Conservation (phyloP, 2,113 vertebrate genomes). For the Chauna torquata region DNA sequence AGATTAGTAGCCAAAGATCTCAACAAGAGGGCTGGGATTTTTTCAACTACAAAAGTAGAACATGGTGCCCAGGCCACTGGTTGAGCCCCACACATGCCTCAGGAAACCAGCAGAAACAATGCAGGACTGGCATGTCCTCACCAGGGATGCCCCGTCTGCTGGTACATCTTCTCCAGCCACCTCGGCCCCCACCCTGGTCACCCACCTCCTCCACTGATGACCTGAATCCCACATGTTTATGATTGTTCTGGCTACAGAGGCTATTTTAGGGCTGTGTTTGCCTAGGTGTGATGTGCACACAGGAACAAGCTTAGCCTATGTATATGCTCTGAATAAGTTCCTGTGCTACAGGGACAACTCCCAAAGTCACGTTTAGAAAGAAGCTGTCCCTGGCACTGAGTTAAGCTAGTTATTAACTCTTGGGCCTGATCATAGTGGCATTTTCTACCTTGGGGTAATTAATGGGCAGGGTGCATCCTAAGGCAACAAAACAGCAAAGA, state of each 20-base stretch:
- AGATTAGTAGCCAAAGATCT: not conserved
- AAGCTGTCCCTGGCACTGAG: fast-evolving
- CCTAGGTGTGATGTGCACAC: fast-evolving
- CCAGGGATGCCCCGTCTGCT: not conserved
- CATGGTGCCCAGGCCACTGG: not conserved
- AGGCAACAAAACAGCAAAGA: not conserved
- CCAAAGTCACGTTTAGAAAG: not conserved
- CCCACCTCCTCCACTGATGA: not conserved
- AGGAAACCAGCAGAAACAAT: not conserved
- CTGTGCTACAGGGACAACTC: fast-evolving
- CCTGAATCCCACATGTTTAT: not conserved
- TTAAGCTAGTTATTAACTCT: not conserved
- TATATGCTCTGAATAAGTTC: not conserved
- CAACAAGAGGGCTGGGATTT: not conserved
- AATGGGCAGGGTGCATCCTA: not conserved
- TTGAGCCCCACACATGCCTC: not conserved
- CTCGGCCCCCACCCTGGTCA: not conserved
- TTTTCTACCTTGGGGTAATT: not conserved
- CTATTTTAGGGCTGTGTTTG: not conserved
- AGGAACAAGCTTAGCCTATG: not conserved
- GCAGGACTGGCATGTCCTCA: not conserved
- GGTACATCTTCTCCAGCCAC: not conserved
- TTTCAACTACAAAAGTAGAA: not conserved
- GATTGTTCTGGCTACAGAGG: not conserved
- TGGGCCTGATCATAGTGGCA: not conserved